These are phyloP conservation scores for Drosophila melanosoma DNA, from an alignment of 2,888 invertebrate species.

Conservation along the genomic window DNA sequence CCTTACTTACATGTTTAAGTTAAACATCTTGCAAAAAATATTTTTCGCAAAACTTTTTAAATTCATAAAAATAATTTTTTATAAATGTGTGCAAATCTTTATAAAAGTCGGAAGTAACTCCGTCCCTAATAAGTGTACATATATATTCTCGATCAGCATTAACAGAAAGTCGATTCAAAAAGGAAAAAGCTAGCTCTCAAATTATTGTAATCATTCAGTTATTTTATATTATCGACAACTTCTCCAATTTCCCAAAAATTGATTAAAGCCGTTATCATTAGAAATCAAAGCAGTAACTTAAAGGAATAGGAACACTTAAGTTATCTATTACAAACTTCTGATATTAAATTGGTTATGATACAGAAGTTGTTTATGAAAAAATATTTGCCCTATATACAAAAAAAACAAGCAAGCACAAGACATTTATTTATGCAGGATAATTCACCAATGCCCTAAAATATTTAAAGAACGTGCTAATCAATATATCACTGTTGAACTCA, in stretches of 20 bases:
- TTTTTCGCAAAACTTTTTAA: neutral
- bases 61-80: neutral
- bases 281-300: neutral
- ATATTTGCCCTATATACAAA: neutral
- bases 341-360: neutral
- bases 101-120: neutral
- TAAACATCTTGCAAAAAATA: neutral
- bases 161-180: neutral
- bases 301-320: neutral
- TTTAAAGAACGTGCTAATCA: neutral
- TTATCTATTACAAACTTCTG: neutral
- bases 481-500: neutral
- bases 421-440: neutral
- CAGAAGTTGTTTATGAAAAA: neutral
- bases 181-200: neutral
- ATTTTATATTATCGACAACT: neutral
- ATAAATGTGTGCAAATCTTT: slow-evolving; percentile 1
- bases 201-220: neutral
- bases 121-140: neutral
- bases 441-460: neutral
- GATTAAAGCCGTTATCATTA: neutral
- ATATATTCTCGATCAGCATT: neutral
- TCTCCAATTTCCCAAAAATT: neutral
- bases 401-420: neutral
- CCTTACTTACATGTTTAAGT: neutral